These are phyloP conservation scores for Catharus minimus DNA, from an alignment of 2,113 vertebrate species.

Conservation along the genomic window DNA sequence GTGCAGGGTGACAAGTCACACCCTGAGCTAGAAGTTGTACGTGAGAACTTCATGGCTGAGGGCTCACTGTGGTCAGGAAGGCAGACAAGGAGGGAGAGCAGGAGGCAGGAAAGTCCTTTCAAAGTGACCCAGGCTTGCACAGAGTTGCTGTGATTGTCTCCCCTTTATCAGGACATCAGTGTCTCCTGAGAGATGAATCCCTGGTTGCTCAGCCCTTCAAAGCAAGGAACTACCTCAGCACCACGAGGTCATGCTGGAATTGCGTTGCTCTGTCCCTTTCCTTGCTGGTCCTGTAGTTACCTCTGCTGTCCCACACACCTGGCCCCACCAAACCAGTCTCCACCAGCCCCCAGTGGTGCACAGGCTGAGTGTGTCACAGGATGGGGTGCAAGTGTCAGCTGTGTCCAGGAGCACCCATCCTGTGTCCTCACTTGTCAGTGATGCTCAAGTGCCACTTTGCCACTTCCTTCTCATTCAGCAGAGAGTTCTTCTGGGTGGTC, in stretches of 20 bases:
- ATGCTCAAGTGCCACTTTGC: background rate
- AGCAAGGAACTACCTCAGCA: background rate
- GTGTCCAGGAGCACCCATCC: background rate
- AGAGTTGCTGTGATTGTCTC: background rate
- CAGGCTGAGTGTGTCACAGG: background rate
- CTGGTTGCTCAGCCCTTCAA: background rate
- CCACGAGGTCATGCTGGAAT: background rate
- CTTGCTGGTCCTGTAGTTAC: background rate
- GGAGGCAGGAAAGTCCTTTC: background rate
- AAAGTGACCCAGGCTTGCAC: fast-evolving
- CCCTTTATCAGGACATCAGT: background rate
- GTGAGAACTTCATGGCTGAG: background rate
- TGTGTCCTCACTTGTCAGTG: fast-evolving
- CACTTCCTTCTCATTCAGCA: background rate
- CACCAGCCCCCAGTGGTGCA: background rate
- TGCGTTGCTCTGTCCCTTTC: background rate
- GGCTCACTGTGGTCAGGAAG: background rate
- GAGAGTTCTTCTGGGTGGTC: background rate
- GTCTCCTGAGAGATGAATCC: background rate
- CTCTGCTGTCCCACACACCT: background rate
- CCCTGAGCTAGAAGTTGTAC: fast-evolving
- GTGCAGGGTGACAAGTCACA: background rate
- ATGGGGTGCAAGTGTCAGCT: background rate
- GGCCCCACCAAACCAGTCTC: background rate
- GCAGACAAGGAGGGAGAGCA: background rate